phyloP scores from a whole-genome alignment of 2,797 vertebrate genomes.

The Hoplostethus atlanticus region DNA sequence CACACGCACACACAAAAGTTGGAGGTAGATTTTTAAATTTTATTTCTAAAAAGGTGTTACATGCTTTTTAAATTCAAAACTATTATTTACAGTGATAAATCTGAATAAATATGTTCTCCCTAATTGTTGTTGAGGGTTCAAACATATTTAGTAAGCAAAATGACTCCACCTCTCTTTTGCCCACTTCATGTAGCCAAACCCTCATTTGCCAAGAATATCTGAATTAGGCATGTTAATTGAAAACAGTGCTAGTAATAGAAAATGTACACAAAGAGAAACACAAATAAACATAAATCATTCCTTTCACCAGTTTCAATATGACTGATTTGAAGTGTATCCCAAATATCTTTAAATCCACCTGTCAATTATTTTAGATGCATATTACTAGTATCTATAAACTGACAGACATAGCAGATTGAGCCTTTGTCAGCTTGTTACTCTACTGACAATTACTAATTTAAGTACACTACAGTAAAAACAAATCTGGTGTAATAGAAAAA shows the following conservation, averaged over 20 bases:
- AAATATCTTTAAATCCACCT: slow-evolving; percentile 26
- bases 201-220: slow-evolving; percentile 48
- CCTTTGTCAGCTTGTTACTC: neutral
- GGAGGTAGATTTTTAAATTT: slow-evolving; percentile 63
- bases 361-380: slow-evolving; percentile 28
- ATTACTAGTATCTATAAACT: slow-evolving; percentile 25
- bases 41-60: slow-evolving; percentile 82
- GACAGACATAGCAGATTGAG: neutral
- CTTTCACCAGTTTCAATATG: slow-evolving; percentile 40
- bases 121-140: slow-evolving; percentile 56
- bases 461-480: slow-evolving; percentile 34
- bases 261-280: slow-evolving; percentile 27
- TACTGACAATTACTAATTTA: slow-evolving; percentile 21
- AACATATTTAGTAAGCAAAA: slow-evolving; percentile 69
- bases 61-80: slow-evolving; percentile 81
- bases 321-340: slow-evolving; percentile 33
- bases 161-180: slow-evolving; percentile 41
- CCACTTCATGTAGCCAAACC: slow-evolving; percentile 49
- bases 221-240: slow-evolving; percentile 56
- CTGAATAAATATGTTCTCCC: slow-evolving; percentile 80
- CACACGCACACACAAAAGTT: slow-evolving; percentile 15
- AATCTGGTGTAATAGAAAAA: slow-evolving; percentile 36
- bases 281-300: slow-evolving; percentile 25
- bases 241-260: slow-evolving; percentile 22
- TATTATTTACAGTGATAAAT: slow-evolving; percentile 83